Percentiles rank a stretch among this genome's conserved stretches.
phyloP scores from a whole-genome alignment of 2,797 vertebrate species.

The Clarias laeviceps region DNA sequence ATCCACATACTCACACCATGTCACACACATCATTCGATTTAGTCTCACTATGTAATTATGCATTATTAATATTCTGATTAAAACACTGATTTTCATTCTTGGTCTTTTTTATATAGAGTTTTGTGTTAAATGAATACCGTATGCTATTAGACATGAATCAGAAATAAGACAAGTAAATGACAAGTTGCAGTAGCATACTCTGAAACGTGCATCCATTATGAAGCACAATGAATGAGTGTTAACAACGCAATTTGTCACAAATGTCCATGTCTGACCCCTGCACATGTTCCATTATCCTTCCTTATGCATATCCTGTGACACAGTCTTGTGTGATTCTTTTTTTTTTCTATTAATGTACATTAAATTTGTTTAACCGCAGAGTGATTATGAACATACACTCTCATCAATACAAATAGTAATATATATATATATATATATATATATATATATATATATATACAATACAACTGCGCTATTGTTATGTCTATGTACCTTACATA shows the following conservation, averaged over 20 bases:
- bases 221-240: background rate
- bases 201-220: background rate
- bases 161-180: background rate
- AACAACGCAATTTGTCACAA: background rate
- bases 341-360: conserved; percentile 63
- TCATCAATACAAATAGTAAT: conserved; percentile 80
- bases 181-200: background rate
- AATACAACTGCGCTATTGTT: background rate
- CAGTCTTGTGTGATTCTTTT: conserved; percentile 59
- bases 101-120: background rate
- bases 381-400: conserved; percentile 92
- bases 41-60: background rate
- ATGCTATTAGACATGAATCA: background rate
- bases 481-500: background rate
- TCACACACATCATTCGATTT: background rate
- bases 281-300: conserved; percentile 9
- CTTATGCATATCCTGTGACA: background rate
- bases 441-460: background rate
- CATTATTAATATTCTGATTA: background rate
- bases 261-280: background rate
- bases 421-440: background rate
- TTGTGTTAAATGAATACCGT: background rate
- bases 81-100: background rate
- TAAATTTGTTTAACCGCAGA: conserved; percentile 85
- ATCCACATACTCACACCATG: background rate